Evolutionary conservation across 2,113 vertebrate genomes (phyloP), one percentile per base, ranked within the genome.

Genomic region (Apus apus): DNA sequence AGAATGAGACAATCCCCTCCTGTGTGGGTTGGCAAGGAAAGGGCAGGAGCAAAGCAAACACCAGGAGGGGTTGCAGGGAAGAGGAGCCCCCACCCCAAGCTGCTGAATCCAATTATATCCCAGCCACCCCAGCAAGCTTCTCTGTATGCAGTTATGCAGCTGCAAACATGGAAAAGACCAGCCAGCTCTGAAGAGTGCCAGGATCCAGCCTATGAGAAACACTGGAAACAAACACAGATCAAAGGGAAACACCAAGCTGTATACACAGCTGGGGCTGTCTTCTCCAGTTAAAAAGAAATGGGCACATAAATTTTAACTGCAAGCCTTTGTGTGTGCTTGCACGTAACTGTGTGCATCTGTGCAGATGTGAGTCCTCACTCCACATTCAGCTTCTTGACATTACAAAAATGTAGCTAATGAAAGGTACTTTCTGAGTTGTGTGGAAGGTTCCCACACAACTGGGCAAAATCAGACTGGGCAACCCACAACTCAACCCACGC

Each of bases 211-310:
- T 40, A 5, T 43, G 79, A 88, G 88, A 80, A 93, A 90, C 78
- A 61, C 78, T 90, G 86, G 89, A 89, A 95, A 94, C 83, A 95
- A 95, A 95, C 61, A 60, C 30, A 95, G 43, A 93, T 92, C 93
- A 96, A 96, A 96, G 76, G 87, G 92, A 86, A 90, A 51, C 87
- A 86, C 76, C 79, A 92, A 54, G 86, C 86, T 95, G 96, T 90
- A 93, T 60, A 90, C 95, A 96, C 94, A 96, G 95, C 94, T 95
- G 95, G 75, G 88, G 72, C 76, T 57, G 86, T 23, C 86, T 90
- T 87, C 83, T 78, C 61, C 82, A 56, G n/a, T 67, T 88, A 88
- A 80, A 90, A 71, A 53, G 86, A 85, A 88, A 77, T 0, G 6
- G 76, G 76, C 72, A 94, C 1, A 3, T 43, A 60, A 60, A n/a